Evolutionary conservation across 2,797 vertebrate genomes (phyloP).

Genomic region (Geotria australis): DNA sequence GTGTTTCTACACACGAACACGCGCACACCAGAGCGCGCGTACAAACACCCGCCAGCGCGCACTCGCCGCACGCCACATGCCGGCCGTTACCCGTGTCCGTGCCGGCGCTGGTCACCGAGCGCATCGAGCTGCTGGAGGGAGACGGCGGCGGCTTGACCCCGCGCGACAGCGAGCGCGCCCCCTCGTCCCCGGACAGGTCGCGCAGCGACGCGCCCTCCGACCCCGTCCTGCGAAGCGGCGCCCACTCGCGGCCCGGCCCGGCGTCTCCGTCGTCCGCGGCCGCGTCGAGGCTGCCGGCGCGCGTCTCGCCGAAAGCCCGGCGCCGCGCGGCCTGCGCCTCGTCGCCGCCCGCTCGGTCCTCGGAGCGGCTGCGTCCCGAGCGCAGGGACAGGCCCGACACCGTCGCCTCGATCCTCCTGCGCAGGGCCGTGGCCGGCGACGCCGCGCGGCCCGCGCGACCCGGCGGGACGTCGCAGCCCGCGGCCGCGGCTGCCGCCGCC

Average conservation of each 20-base stretch:
- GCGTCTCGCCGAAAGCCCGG: neutral
- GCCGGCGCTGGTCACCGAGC: constrained; percentile 39
- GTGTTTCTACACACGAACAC: too few species aligned
- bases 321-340: neutral
- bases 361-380: constrained; percentile 37
- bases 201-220: constrained; percentile 47
- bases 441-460: constrained; percentile 12
- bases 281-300: constrained; percentile 7
- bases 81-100: constrained; percentile 11
- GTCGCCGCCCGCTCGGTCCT: constrained; percentile 25
- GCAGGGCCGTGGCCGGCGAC: constrained; percentile 47
- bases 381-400: constrained; percentile 53
- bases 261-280: constrained; percentile 19
- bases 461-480: too few species aligned
- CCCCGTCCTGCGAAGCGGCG: constrained; percentile 39
- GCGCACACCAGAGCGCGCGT: too few species aligned
- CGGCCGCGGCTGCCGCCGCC: too few species aligned
- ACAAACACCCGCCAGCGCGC: too few species aligned
- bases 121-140: constrained; percentile 51
- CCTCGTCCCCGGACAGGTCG: constrained; percentile 5
- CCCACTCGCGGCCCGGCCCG: constrained; percentile 12
- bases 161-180: constrained; percentile 36
- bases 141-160: constrained; percentile 20
- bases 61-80: too few species aligned
- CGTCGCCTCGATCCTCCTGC: constrained; percentile 58